These are phyloP conservation scores for Typhlomys cinereus DNA, from an alignment of 2,113 vertebrate species.

Conservation along the genomic window DNA sequence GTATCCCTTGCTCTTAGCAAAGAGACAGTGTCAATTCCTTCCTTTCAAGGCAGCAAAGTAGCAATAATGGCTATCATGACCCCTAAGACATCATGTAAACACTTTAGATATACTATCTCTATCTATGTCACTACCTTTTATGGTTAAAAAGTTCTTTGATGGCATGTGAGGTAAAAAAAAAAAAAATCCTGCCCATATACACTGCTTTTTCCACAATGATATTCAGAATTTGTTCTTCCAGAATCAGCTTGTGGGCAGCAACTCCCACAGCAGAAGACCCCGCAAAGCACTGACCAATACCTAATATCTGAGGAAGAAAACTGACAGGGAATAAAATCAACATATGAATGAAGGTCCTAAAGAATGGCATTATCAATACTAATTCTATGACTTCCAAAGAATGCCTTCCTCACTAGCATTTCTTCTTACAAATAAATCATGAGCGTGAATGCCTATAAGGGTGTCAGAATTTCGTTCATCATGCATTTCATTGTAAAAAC, in stretches of 20 bases:
- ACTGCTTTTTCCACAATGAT: background rate
- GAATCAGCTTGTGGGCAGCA: background rate
- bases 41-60: background rate
- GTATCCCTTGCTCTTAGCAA: background rate
- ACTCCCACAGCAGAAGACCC: slow-evolving; percentile 7
- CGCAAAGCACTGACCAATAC: background rate
- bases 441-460: slow-evolving; percentile 6
- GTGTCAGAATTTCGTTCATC: slow-evolving; percentile 54
- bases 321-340: background rate
- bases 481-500: slow-evolving; percentile 54
- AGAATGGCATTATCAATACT: slow-evolving; percentile 29
- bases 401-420: background rate
- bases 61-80: background rate
- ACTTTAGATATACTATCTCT: background rate
- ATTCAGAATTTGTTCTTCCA: slow-evolving; percentile 14
- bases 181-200: background rate
- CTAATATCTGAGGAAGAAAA: slow-evolving; percentile 25
- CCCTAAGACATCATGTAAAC: background rate
- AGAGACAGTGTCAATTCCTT: background rate
- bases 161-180: background rate
- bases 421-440: slow-evolving; percentile 51
- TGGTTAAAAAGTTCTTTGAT: slow-evolving; percentile 15
- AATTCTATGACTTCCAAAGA: slow-evolving; percentile 47
- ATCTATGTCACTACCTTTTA: background rate
- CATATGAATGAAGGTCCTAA: slow-evolving; percentile 15